Evolutionary conservation across 1,140 invertebrate species (phyloP).

Genomic region (Eubasilissa regina): DNA sequence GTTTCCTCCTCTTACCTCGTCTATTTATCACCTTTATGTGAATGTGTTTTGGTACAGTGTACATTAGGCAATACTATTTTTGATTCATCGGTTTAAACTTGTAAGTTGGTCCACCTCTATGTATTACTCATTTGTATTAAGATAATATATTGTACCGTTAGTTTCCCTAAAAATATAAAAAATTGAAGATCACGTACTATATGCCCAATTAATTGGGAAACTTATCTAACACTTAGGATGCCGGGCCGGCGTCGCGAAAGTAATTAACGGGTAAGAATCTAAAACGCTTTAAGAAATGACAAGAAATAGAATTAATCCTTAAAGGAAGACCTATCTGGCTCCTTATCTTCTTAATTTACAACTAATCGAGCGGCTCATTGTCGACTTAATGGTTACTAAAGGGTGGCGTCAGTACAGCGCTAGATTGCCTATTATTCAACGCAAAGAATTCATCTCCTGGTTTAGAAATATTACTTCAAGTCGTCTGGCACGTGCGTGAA

Average conservation of each 20-base stretch:
- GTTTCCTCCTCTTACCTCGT: too few species aligned
- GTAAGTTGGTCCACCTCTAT: too few species aligned
- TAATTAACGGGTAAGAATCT: slow-evolving; percentile 24
- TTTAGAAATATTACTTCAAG: too few species aligned
- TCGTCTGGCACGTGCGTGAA: too few species aligned
- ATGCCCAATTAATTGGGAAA: slow-evolving; percentile 5
- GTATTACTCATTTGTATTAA: too few species aligned
- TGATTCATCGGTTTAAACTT: too few species aligned
- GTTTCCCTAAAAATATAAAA: too few species aligned
- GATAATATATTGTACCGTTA: too few species aligned
- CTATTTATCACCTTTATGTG: too few species aligned
- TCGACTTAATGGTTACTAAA: slow-evolving; percentile 15
- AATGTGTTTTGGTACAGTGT: too few species aligned
- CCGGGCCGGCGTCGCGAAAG: neutral
- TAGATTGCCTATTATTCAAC: neutral
- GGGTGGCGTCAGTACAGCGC: neutral
- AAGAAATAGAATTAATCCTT: slow-evolving; percentile 16
- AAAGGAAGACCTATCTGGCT: slow-evolving; percentile 19
- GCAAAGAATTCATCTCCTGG: neutral
- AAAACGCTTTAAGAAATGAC: slow-evolving; percentile 21
- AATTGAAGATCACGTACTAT: too few species aligned
- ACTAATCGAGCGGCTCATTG: slow-evolving; percentile 26
- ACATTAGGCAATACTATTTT: too few species aligned
- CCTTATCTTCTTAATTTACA: slow-evolving; percentile 30
- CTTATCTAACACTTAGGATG: neutral